phyloP scores from a whole-genome alignment of 2,888 invertebrate species.

The Ecliptopera silaceata region DNA sequence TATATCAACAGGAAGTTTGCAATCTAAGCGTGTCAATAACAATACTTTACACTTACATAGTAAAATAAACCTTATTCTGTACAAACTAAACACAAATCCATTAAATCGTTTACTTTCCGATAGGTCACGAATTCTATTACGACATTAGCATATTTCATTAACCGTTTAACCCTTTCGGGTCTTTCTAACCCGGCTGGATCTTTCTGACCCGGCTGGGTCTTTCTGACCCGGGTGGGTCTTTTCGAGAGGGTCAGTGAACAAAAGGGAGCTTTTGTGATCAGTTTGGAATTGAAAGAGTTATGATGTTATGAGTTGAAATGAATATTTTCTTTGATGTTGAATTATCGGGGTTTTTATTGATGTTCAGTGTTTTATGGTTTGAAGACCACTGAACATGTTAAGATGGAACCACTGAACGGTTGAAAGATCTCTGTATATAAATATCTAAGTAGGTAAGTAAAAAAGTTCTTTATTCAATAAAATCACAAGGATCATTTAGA shows the following conservation, averaged over 20 bases:
- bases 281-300: conserved; percentile 26
- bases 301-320: conserved; percentile 25
- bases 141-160: conserved; percentile 44
- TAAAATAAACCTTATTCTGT: conserved; percentile 14
- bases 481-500: too few relatives aligned
- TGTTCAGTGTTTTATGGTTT: background rate
- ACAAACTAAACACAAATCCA: conserved; percentile 22
- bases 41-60: background rate
- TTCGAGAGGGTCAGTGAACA: conserved; percentile 27
- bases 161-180: conserved; percentile 34
- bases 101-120: conserved; percentile 30
- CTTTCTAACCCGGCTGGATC: conserved; percentile 25
- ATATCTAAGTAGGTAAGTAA: too few relatives aligned
- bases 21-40: background rate
- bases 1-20: too few relatives aligned
- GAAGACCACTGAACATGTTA: background rate
- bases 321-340: conserved; percentile 32
- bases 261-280: conserved; percentile 28
- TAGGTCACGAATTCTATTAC: conserved; percentile 41
- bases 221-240: conserved; percentile 25
- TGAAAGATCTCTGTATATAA: background rate
- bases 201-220: conserved; percentile 27
- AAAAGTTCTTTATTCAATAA: too few relatives aligned
- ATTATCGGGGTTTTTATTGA: conserved; percentile 18
- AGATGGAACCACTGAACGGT: too few relatives aligned